Conservation (phyloP, 2,797 vertebrate species). For the Potorous gilbertii region DNA sequence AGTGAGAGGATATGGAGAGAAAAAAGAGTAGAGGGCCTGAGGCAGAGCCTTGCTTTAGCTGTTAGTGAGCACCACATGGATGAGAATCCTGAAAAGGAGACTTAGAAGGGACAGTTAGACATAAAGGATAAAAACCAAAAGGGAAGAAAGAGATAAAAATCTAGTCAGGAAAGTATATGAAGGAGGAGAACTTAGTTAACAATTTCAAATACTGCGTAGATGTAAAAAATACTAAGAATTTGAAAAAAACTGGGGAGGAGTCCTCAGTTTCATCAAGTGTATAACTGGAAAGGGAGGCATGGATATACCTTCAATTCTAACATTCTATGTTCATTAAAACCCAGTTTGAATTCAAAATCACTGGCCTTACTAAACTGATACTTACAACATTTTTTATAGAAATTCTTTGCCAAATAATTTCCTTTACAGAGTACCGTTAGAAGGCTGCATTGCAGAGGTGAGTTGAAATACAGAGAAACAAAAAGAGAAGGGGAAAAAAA, state of each 20-base stretch:
- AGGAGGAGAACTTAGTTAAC: background rate
- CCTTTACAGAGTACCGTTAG: background rate
- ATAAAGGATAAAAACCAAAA: background rate
- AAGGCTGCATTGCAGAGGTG: background rate
- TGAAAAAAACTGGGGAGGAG: background rate
- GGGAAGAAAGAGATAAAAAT: background rate
- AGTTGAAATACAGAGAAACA: conserved; percentile 4
- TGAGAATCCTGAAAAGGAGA: background rate
- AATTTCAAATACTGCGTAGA: background rate
- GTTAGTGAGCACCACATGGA: background rate
- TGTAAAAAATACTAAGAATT: background rate
- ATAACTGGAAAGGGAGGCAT: background rate
- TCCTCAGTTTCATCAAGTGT: background rate
- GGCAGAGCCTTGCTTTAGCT: background rate
- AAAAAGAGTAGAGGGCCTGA: background rate
- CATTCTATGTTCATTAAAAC: background rate
- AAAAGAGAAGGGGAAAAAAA: conserved; percentile 17
- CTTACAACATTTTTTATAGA: background rate
- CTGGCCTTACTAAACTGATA: background rate
- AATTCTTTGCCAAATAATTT: background rate
- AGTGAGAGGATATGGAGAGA: background rate
- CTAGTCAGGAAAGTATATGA: background rate
- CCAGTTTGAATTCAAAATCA: background rate
- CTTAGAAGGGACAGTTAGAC: background rate
- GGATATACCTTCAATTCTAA: background rate